Conservation (phyloP, 2,888 invertebrate species). For the Griposia aprilina region DNA sequence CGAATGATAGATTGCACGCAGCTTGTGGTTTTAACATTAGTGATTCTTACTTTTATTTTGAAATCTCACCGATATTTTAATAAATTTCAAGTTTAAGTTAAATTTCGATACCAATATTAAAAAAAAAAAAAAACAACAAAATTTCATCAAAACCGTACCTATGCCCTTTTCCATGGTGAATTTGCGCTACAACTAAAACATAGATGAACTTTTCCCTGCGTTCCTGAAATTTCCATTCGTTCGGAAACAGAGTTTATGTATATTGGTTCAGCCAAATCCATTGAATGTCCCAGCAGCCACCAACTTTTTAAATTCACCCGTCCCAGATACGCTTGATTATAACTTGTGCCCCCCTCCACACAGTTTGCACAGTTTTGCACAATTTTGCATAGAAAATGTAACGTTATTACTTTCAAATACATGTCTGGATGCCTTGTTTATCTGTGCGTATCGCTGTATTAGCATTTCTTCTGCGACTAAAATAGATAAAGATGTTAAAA, state of each 20-base stretch:
- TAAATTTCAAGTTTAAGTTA: not conserved
- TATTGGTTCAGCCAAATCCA: slow-evolving; percentile 45
- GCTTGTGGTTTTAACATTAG: not conserved
- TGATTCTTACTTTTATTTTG: not conserved
- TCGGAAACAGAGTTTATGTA: slow-evolving; percentile 42
- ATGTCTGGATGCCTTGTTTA: slow-evolving; percentile 49
- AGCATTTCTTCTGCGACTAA: slow-evolving; percentile 59
- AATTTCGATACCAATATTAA: not conserved
- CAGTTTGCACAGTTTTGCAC: slow-evolving; percentile 5
- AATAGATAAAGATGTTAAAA: slow-evolving; percentile 63
- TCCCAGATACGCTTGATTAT: slow-evolving; percentile 45
- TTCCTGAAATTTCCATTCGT: slow-evolving; percentile 17
- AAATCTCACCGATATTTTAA: not conserved
- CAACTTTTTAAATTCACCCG: slow-evolving; percentile 46
- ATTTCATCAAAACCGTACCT: not conserved
- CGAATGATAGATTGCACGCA: not conserved
- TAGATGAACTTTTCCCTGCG: slow-evolving; percentile 35
- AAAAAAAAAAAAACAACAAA: not conserved
- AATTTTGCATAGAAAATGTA: slow-evolving; percentile 48
- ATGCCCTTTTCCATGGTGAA: slow-evolving; percentile 7
- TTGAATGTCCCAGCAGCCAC: slow-evolving; percentile 21
- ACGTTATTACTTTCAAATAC: slow-evolving; percentile 54
- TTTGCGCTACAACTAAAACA: slow-evolving; percentile 38
- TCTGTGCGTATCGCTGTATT: slow-evolving; percentile 48
- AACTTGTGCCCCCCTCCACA: slow-evolving; percentile 21